These are phyloP conservation scores for Gadopsis bispinosus DNA, from an alignment of 2,797 vertebrate species.

Conservation along the genomic window DNA sequence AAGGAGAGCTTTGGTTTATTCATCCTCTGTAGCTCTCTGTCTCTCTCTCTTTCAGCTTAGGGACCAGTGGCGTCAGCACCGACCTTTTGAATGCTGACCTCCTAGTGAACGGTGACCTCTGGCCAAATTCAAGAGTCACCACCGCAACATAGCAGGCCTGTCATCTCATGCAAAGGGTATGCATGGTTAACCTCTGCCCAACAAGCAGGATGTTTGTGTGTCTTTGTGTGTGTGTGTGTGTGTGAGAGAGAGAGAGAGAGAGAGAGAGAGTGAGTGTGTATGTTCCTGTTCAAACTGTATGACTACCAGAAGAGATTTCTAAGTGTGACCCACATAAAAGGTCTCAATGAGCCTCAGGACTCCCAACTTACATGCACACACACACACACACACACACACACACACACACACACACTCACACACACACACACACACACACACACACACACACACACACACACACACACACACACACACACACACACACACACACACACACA, in stretches of 20 bases:
- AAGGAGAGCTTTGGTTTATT: slow-evolving; percentile 25
- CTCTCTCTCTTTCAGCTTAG: slow-evolving; percentile 24
- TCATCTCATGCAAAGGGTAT: slow-evolving; percentile 61
- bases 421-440: too few species aligned
- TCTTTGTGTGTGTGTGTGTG: slow-evolving; percentile 25
- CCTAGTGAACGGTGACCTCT: slow-evolving; percentile 60
- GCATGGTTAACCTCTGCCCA: slow-evolving; percentile 68
- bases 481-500: too few species aligned
- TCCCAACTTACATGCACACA: slow-evolving; percentile 38
- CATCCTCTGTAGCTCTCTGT: slow-evolving; percentile 2
- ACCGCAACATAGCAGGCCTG: slow-evolving; percentile 50
- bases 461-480: too few species aligned
- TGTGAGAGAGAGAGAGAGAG: slow-evolving; percentile 5
- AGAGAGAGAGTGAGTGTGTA: neutral
- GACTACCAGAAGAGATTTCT: slow-evolving; percentile 50
- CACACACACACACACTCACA: too few species aligned
- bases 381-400: slow-evolving; percentile 26
- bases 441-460: too few species aligned
- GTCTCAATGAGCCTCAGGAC: slow-evolving; percentile 69
- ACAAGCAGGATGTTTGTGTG: slow-evolving; percentile 45
- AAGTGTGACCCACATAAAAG: slow-evolving; percentile 72
- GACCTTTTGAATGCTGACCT: slow-evolving; percentile 67
- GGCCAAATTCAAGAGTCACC: slow-evolving; percentile 68
- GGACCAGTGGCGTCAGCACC: slow-evolving; percentile 11
- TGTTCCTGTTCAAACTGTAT: slow-evolving; percentile 24